Percentiles rank a stretch among this genome's conserved stretches.
Conservation (phyloP, 2,888 invertebrate genomes). For the Malthinus flaveolus region DNA sequence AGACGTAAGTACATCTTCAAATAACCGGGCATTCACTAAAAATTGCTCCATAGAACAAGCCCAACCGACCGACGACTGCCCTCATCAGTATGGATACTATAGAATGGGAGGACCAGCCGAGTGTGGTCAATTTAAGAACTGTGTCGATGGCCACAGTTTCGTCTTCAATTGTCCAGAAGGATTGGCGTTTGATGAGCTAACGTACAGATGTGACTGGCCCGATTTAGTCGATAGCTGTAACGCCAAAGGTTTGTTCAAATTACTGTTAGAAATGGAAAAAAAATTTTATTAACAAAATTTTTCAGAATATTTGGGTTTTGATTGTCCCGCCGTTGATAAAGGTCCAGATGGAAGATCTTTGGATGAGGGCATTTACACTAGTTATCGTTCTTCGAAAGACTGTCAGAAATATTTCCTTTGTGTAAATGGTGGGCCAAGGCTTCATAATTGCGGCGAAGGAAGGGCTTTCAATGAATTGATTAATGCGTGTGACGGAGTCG, state of each 20-base stretch:
- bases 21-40: background rate
- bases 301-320: slow-evolving; percentile 76
- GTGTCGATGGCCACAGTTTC: slow-evolving; percentile 74
- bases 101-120: slow-evolving; percentile 66
- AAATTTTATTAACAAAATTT: slow-evolving; percentile 44
- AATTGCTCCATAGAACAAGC: slow-evolving; percentile 63
- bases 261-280: background rate
- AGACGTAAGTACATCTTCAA: slow-evolving; percentile 61
- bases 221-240: slow-evolving; percentile 81
- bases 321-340: slow-evolving; percentile 65
- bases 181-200: slow-evolving; percentile 67
- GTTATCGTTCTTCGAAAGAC: slow-evolving; percentile 63
- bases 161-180: slow-evolving; percentile 82
- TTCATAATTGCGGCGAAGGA: slow-evolving; percentile 75
- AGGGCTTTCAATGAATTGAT: slow-evolving; percentile 76
- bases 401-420: slow-evolving; percentile 83
- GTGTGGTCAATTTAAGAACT: slow-evolving; percentile 82
- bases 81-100: slow-evolving; percentile 83
- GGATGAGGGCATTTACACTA: slow-evolving; percentile 55
- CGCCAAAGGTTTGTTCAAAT: slow-evolving; percentile 65
- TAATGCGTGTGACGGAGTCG: slow-evolving; percentile 74
- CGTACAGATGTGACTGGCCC: slow-evolving; percentile 85
- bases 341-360: slow-evolving; percentile 46
- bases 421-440: slow-evolving; percentile 71
- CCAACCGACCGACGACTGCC: slow-evolving; percentile 76